Conservation (phyloP, 2,797 vertebrate species). For the Tarsius wallacei region DNA sequence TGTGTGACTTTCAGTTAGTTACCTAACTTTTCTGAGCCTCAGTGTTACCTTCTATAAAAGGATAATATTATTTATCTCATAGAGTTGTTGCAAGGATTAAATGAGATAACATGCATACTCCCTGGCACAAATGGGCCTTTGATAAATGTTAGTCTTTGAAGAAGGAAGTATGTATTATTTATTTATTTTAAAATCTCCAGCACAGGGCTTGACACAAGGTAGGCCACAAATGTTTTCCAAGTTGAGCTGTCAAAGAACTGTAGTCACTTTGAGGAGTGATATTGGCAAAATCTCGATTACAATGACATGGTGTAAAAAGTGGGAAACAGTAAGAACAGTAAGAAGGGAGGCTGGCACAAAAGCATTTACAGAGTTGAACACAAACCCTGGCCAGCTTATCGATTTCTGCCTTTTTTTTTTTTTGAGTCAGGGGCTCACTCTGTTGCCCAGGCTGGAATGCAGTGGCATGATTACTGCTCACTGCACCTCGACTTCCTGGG, state of each 20-base stretch:
- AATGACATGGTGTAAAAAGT: neutral
- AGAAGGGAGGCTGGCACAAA: neutral
- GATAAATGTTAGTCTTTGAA: conserved; percentile 53
- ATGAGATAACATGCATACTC: neutral
- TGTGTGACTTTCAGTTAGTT: conserved; percentile 42
- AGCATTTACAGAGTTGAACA: conserved; percentile 41
- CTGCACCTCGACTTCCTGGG: no score
- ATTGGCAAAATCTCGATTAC: conserved; percentile 35
- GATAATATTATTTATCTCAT: conserved; percentile 44
- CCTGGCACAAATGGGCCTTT: neutral
- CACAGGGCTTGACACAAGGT: neutral
- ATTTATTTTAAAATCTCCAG: neutral
- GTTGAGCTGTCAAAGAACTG: conserved; percentile 35
- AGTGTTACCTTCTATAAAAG: neutral
- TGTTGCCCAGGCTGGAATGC: no score
- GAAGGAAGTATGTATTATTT: conserved; percentile 8
- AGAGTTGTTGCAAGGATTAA: conserved; percentile 45
- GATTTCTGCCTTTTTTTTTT: conserved; percentile 36
- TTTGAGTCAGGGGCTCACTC: no score
- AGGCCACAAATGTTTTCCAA: conserved; percentile 14
- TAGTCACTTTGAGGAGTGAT: neutral
- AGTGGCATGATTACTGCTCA: no score
- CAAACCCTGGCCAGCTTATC: neutral
- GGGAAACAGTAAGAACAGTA: neutral
- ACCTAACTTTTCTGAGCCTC: conserved; percentile 18